Percentiles rank a stretch among this genome's conserved stretches.
These are phyloP conservation scores for Rhagoletis pomonella DNA, from an alignment of 1,140 invertebrate species.

Conservation along the genomic window DNA sequence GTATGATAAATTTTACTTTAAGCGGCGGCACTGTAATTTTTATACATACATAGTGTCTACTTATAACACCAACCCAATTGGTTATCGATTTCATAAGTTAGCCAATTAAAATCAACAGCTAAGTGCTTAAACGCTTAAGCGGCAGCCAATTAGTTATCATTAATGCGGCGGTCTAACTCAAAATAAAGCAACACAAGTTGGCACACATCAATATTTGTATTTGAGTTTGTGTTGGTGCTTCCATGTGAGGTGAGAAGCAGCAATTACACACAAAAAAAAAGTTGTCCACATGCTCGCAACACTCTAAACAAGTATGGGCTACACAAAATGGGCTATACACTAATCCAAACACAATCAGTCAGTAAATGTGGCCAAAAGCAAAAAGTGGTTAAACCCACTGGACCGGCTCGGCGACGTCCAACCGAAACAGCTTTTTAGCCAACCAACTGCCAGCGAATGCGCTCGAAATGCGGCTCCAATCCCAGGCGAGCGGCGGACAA, in stretches of 20 bases:
- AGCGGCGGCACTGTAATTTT: too few relatives aligned
- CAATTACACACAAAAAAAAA: not conserved
- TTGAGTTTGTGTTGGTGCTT: not conserved
- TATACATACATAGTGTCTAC: too few relatives aligned
- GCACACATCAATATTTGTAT: not conserved
- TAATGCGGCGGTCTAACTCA: not conserved
- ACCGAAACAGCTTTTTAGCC: slow-evolving; percentile 43
- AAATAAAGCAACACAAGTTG: not conserved
- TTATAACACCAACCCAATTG: not conserved
- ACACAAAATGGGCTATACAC: slow-evolving; percentile 5
- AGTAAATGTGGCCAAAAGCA: not conserved
- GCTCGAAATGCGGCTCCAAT: slow-evolving; percentile 38
- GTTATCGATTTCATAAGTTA: slow-evolving; percentile 54
- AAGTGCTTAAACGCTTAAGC: slow-evolving; percentile 21
- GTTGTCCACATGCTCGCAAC: not conserved
- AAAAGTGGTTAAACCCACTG: slow-evolving; percentile 43
- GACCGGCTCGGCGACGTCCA: slow-evolving; percentile 40
- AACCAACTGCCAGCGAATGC: slow-evolving; percentile 47
- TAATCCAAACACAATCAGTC: not conserved
- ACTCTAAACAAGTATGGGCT: not conserved
- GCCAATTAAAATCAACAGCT: slow-evolving; percentile 54
- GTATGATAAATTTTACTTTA: too few relatives aligned
- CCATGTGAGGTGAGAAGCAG: not conserved
- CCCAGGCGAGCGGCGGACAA: not conserved
- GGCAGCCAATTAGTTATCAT: slow-evolving; percentile 51